Evolutionary conservation across 92 coral and sea anemone genomes (phyloP), one percentile per base, ranked within the genome.

Genomic region (Siderastrea siderea): DNA sequence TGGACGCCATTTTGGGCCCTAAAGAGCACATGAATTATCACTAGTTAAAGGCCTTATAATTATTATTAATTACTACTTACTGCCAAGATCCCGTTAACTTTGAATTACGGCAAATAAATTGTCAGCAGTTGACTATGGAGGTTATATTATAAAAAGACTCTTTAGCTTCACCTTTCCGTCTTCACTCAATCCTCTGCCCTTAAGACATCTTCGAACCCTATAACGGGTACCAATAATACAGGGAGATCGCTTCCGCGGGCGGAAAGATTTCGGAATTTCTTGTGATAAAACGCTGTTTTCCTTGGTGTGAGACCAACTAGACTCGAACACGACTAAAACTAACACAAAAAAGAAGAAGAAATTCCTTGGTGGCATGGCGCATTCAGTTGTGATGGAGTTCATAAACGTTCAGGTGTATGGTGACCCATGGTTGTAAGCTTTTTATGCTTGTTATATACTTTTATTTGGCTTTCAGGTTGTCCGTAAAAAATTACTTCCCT

Each of bases 181-280:
- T 3, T 46, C n/a, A 1, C 17, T 15, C 58, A 82, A 9, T 55
- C 68, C 49, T 16, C 58, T 47, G 16, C 59, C 86, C 2, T 2
- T 19, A 1, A 10, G 48, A 17, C 86, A 82, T 55, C 77, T 55
- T 55, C 55, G 48, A 4, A 11, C 16, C 2, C 86, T 62, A 10
- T 48, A 82, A 11, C 86, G 78, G 1, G 69, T 17, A 5, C 86
- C 86, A 6, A 82, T 16, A 4, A 82, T 26, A 57, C 86, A 82
- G 5, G 59, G 47, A 45, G 19, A 53, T 2, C 86, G 77, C 68
- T 82, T 82, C 68, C 75, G 45, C 46, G 57, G 53, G 49, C 14
- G 67, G 12, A 48, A 8, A 69, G 65, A 3, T 19, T 50, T n/a
- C 9, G 26, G 76, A 46, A 57, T 80, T 71, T 66, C 59, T 12